These are phyloP conservation scores for Cyprinodon variegatus DNA, from an alignment of 2,113 vertebrate genomes.

Conservation along the genomic window DNA sequence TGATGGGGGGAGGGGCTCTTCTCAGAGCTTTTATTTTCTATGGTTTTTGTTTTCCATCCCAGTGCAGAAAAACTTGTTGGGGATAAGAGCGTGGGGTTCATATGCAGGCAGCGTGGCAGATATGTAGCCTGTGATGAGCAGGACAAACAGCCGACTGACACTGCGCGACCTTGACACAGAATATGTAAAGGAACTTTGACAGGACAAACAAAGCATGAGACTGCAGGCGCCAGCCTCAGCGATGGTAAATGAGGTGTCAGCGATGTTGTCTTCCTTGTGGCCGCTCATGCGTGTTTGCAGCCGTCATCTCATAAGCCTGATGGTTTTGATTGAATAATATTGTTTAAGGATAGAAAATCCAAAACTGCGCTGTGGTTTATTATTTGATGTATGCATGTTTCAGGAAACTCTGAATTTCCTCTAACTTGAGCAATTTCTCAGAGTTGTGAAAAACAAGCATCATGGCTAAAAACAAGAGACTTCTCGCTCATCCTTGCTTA, in stretches of 20 bases:
- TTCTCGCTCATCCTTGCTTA: neutral
- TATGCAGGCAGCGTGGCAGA: constrained; percentile 26
- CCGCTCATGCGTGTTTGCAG: constrained; percentile 60
- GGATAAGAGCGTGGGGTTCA: constrained; percentile 37
- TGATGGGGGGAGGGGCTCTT: constrained; percentile 37
- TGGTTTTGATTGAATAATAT: constrained; percentile 68
- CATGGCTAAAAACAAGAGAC: constrained; percentile 17
- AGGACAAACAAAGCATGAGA: constrained; percentile 71
- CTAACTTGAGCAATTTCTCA: constrained; percentile 7
- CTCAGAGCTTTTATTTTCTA: constrained; percentile 10
- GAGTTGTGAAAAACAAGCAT: constrained; percentile 25
- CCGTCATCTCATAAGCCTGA: constrained; percentile 58
- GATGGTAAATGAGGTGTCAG: constrained; percentile 67
- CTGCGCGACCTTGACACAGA: constrained; percentile 66
- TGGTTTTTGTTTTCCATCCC: neutral
- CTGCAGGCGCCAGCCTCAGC: constrained; percentile 46
- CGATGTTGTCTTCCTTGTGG: constrained; percentile 61
- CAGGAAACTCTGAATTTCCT: neutral
- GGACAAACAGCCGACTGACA: constrained; percentile 59
- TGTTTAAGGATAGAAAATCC: constrained; percentile 32
- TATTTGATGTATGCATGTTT: constrained; percentile 21
- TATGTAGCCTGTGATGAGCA: constrained; percentile 42
- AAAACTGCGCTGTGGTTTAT: constrained; percentile 32
- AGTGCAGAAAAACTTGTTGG: constrained; percentile 45
- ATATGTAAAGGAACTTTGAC: constrained; percentile 70